Evolutionary conservation across 2,797 vertebrate species (phyloP).

Genomic region (Coendou prehensilis): DNA sequence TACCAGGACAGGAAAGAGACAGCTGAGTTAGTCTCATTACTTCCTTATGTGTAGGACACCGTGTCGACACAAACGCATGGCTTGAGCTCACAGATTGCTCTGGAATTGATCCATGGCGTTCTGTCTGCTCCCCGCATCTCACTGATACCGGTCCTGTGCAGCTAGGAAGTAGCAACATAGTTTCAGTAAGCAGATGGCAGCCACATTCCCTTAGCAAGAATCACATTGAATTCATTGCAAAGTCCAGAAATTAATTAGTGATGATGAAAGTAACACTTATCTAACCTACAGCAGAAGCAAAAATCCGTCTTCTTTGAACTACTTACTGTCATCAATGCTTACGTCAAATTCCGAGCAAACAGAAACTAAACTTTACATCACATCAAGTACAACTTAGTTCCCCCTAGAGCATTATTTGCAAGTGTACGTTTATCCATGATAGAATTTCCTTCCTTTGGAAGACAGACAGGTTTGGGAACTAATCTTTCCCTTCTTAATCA

Average conservation of each 20-base stretch:
- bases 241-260: constrained; percentile 79
- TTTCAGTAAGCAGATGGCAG: constrained; percentile 84
- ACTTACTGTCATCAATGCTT: constrained; percentile 77
- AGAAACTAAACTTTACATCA: constrained; percentile 42
- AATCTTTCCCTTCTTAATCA: not conserved
- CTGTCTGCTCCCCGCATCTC: constrained; percentile 52
- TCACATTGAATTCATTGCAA: constrained; percentile 81
- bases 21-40: constrained; percentile 50
- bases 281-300: constrained; percentile 74
- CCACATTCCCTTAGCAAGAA: constrained; percentile 82
- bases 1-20: constrained; percentile 54
- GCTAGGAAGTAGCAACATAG: constrained; percentile 75
- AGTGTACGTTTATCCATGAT: constrained; percentile 8
- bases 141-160: constrained; percentile 72
- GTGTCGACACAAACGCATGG: constrained; percentile 74
- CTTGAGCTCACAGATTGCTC: constrained; percentile 70
- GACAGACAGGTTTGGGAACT: not conserved
- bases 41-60: constrained; percentile 59
- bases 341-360: constrained; percentile 82
- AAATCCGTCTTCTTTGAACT: constrained; percentile 79
- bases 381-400: not conserved
- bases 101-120: constrained; percentile 71
- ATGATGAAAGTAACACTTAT: constrained; percentile 82
- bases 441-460: constrained; percentile 61
- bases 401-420: constrained; percentile 30